A percentile compares a stretch with the other conserved stretches of the same genome.
Conservation (phyloP, 2,797 vertebrate genomes). For the Emys orbicularis region DNA sequence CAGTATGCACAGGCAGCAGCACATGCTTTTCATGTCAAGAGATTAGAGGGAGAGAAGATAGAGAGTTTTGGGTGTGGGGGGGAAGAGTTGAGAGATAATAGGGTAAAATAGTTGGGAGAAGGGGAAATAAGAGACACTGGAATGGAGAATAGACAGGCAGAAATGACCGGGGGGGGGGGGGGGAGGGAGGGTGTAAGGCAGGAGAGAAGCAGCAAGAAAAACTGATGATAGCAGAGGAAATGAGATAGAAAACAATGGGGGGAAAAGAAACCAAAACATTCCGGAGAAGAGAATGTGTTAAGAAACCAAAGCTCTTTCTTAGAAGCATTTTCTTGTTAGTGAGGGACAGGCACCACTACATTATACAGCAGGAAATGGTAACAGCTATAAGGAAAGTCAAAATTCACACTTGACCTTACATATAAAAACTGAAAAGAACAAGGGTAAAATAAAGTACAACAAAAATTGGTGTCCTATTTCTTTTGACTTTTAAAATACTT, state of each 20-base stretch:
- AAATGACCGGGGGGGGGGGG: rapidly evolving
- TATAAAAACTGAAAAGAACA: neutral
- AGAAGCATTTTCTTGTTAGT: neutral
- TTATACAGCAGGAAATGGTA: constrained; percentile 25
- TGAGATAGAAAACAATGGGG: neutral
- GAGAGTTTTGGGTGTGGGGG: neutral
- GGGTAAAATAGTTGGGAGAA: rapidly evolving
- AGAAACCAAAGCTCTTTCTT: neutral
- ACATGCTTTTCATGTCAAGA: constrained; percentile 4
- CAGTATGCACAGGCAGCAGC: constrained; percentile 35
- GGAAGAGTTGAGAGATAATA: neutral
- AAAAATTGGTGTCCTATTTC: neutral
- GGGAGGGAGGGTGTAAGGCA: neutral
- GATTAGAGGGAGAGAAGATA: neutral
- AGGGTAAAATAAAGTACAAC: neutral
- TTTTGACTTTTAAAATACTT: constrained; percentile 30
- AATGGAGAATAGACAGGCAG: neutral
- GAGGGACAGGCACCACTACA: neutral
- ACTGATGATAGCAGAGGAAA: neutral
- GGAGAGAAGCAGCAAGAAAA: neutral
- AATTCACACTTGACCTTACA: constrained; percentile 26
- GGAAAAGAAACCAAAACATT: constrained; percentile 27
- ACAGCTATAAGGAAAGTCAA: neutral
- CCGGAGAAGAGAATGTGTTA: neutral
- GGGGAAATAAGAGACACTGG: neutral